phyloP scores from a whole-genome alignment of 2,113 vertebrate species.

The Semnornis frantzii region DNA sequence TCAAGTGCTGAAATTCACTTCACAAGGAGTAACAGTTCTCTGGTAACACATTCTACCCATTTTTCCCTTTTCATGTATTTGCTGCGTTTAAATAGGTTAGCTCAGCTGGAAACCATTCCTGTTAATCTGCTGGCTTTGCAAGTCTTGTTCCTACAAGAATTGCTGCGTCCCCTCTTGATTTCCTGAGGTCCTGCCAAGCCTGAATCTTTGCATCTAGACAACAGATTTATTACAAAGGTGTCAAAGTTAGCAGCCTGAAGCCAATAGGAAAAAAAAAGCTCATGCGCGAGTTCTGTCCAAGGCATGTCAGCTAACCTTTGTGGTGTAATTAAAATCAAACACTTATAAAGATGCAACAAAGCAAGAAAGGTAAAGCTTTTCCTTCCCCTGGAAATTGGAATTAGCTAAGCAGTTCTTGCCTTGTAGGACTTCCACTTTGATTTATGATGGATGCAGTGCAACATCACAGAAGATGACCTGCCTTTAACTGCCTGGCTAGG shows the following conservation, averaged over 20 bases:
- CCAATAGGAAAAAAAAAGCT: neutral
- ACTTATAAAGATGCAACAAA: slow-evolving; percentile 29
- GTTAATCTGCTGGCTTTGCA: neutral
- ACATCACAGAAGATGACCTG: neutral
- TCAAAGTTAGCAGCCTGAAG: slow-evolving; percentile 64
- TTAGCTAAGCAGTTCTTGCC: neutral
- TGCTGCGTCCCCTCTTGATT: slow-evolving; percentile 52
- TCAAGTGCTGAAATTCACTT: slow-evolving; percentile 43
- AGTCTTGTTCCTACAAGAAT: slow-evolving; percentile 45
- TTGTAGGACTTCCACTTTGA: neutral
- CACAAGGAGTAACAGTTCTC: slow-evolving; percentile 47
- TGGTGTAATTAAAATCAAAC: slow-evolving; percentile 6
- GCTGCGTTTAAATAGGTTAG: slow-evolving; percentile 14
- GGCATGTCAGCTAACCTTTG: neutral
- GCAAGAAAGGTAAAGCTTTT: neutral
- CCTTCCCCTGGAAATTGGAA: neutral
- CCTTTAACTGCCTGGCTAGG: neutral
- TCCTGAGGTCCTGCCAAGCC: slow-evolving; percentile 52
- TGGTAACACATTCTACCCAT: neutral
- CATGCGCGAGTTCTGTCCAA: slow-evolving; percentile 34
- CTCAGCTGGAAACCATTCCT: slow-evolving; percentile 4
- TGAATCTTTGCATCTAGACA: slow-evolving; percentile 51
- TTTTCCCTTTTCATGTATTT: slow-evolving; percentile 28
- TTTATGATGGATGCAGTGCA: neutral
- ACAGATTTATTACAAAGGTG: slow-evolving; percentile 70